Evolutionary conservation across 2,888 invertebrate genomes (phyloP).

Genomic region (Melitaea athalia): DNA sequence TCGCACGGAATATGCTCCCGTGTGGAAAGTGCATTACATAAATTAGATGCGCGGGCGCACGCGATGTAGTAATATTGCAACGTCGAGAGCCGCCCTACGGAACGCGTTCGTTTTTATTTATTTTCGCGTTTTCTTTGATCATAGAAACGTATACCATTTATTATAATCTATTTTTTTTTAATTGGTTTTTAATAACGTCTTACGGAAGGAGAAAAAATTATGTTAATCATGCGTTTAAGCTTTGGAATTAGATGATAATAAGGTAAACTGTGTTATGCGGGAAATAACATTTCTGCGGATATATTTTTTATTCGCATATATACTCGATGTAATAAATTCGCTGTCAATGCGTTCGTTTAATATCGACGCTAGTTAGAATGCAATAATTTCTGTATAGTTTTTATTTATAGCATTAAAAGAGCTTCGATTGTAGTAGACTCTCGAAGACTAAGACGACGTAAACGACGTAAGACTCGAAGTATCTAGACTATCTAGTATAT

Average conservation of each 20-base stretch:
- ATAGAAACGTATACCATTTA: constrained; percentile 12
- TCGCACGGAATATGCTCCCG: constrained; percentile 3
- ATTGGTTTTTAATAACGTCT: constrained; percentile 4
- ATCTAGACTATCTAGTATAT: too few species aligned
- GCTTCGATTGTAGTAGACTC: too few species aligned
- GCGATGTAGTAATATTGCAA: constrained; percentile 57
- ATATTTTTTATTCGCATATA: not conserved
- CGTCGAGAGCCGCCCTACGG: constrained; percentile 56
- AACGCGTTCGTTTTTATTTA: constrained; percentile 42
- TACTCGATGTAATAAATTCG: not conserved
- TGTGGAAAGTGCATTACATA: constrained; percentile 35
- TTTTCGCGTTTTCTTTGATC: constrained; percentile 30
- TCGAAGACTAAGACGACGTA: too few species aligned
- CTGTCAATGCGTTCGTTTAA: constrained; percentile 8
- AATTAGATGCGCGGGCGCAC: constrained; percentile 53
- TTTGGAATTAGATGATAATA: constrained; percentile 9
- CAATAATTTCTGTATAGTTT: not conserved
- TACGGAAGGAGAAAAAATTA: not conserved
- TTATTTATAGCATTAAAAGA: not conserved
- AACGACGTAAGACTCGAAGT: too few species aligned
- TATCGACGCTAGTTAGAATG: not conserved
- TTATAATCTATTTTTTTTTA: constrained; percentile 17
- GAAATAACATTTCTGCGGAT: not conserved
- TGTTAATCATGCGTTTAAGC: constrained; percentile 14
- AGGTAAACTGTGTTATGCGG: constrained; percentile 4